phyloP scores from a whole-genome alignment of 2,888 invertebrate species.

The Parnassius smintheus region DNA sequence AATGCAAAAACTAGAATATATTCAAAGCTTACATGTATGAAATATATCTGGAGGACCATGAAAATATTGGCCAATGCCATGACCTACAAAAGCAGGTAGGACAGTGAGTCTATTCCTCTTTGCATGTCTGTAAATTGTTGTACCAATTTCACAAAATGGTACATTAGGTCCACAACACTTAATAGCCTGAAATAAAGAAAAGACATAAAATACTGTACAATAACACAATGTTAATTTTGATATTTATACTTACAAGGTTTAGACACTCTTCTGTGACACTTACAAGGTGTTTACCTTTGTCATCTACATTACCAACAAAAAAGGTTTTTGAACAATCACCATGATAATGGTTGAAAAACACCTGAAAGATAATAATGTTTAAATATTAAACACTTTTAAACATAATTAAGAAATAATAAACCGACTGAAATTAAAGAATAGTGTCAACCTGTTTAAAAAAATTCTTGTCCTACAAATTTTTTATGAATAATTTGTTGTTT shows the following conservation, averaged over 20 bases:
- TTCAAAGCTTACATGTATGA: conserved; percentile 85
- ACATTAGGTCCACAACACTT: conserved; percentile 82
- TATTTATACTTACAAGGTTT: conserved; percentile 70
- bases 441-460: too few relatives aligned
- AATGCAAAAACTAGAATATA: neutral
- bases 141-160: conserved; percentile 83
- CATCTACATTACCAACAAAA: conserved; percentile 91
- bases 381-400: too few relatives aligned
- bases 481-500: too few relatives aligned
- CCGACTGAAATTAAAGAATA: neutral
- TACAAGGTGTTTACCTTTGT: conserved; percentile 85
- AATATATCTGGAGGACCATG: conserved; percentile 95
- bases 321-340: conserved; percentile 96
- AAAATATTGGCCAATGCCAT: conserved; percentile 95
- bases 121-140: conserved; percentile 84
- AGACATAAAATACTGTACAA: neutral
- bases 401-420: too few relatives aligned
- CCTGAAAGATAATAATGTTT: conserved; percentile 65
- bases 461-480: too few relatives aligned
- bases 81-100: conserved; percentile 92
- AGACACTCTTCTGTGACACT: conserved; percentile 86
- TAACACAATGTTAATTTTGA: neutral
- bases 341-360: conserved; percentile 91
- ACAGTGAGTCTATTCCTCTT: conserved; percentile 83
- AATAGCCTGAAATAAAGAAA: conserved; percentile 66